Conservation (phyloP, 1,140 invertebrate genomes). For the Oryzaephilus surinamensis region DNA sequence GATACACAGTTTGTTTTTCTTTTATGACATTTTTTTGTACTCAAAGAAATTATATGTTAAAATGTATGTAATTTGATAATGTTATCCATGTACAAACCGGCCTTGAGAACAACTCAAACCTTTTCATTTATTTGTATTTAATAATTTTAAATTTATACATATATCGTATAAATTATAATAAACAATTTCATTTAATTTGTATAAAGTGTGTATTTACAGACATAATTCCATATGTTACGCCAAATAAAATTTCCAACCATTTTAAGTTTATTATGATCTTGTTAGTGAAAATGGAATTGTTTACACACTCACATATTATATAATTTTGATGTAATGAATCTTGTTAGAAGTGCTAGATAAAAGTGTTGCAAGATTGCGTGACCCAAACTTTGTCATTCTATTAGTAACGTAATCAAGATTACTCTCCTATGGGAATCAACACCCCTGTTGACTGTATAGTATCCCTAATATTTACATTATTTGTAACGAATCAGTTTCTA, state of each 20-base stretch:
- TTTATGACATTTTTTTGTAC: not conserved
- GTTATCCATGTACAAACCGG: too few relatives aligned
- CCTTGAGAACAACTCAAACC: not conserved
- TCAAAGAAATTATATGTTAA: not conserved
- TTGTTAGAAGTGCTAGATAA: too few relatives aligned
- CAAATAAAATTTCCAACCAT: too few relatives aligned
- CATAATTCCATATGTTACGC: too few relatives aligned
- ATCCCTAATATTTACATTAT: conserved; percentile 13
- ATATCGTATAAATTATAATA: not conserved
- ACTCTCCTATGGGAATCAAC: conserved; percentile 8
- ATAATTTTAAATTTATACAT: conserved; percentile 7
- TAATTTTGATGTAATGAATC: too few relatives aligned
- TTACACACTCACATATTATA: too few relatives aligned
- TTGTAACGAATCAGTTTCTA: conserved; percentile 16
- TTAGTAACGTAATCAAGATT: conserved; percentile 18
- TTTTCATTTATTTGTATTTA: not conserved
- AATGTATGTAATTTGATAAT: too few relatives aligned
- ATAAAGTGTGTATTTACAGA: too few relatives aligned
- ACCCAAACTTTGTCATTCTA: conserved; percentile 15
- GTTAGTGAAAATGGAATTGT: too few relatives aligned
- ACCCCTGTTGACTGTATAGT: conserved; percentile 3
- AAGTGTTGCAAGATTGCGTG: conserved; percentile 7
- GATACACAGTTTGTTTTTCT: conserved; percentile 13
- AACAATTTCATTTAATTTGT: too few relatives aligned
- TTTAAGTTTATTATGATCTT: too few relatives aligned